Evolutionary conservation across 2,797 vertebrate genomes (phyloP).

Genomic region (Sebastiscus tertius): DNA sequence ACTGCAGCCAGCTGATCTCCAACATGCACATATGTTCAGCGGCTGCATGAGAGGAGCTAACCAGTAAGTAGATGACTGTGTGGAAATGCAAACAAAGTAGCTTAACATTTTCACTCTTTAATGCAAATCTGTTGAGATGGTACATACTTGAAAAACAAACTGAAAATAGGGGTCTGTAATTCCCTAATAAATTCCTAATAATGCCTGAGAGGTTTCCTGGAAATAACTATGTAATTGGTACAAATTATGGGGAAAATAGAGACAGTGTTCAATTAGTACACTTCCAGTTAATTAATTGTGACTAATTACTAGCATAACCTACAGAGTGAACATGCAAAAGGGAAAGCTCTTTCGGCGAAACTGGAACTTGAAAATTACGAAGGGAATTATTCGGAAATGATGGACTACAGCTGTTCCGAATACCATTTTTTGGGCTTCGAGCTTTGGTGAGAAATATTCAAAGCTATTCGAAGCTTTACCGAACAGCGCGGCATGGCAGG

Average conservation of each 20-base stretch:
- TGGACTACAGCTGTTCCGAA: too few species aligned
- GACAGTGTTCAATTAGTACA: neutral
- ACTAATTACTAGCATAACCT: neutral
- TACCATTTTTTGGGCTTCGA: too few species aligned
- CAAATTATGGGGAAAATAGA: neutral
- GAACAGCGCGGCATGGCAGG: too few species aligned
- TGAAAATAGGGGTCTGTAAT: neutral
- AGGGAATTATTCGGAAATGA: neutral
- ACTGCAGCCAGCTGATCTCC: constrained; percentile 15
- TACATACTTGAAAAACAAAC: neutral
- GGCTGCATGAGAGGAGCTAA: neutral
- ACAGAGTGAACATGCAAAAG: neutral
- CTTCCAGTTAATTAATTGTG: neutral
- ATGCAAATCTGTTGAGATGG: neutral
- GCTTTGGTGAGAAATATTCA: too few species aligned
- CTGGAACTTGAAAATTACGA: neutral
- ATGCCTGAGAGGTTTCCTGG: neutral
- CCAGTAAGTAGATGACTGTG: neutral
- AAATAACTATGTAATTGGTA: neutral
- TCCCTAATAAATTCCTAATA: neutral
- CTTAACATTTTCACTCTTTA: neutral
- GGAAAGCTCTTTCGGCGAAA: neutral
- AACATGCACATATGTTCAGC: neutral
- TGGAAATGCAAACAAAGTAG: neutral
- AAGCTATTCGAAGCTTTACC: too few species aligned